Percentiles rank a stretch among this genome's conserved stretches.
Conservation (phyloP, 2,888 invertebrate species). For the Steinernema carpocapsae region DNA sequence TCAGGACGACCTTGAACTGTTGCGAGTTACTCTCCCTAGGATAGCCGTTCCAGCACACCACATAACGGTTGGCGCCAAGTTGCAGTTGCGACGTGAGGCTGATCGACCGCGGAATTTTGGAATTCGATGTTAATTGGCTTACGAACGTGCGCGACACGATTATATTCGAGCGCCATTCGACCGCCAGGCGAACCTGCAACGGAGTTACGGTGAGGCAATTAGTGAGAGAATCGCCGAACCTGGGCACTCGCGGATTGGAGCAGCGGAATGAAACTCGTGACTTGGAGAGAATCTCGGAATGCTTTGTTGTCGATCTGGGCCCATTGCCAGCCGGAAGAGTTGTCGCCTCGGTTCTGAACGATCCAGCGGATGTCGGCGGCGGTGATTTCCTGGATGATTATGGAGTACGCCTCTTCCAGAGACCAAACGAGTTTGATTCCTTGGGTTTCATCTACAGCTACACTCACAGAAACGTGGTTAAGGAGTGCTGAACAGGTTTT, state of each 20-base stretch:
- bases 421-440: slow-evolving; percentile 57
- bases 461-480: slow-evolving; percentile 52
- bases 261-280: slow-evolving; percentile 39
- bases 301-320: slow-evolving; percentile 45
- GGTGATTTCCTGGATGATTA: slow-evolving; percentile 57
- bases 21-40: not conserved
- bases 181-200: slow-evolving; percentile 53
- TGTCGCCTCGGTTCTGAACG: slow-evolving; percentile 50
- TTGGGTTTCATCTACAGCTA: slow-evolving; percentile 49
- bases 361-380: slow-evolving; percentile 62
- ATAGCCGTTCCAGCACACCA: slow-evolving; percentile 52
- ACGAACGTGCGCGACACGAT: slow-evolving; percentile 55
- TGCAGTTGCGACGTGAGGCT: slow-evolving; percentile 53
- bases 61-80: slow-evolving; percentile 47
- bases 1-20: slow-evolving; percentile 21
- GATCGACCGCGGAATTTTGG: slow-evolving; percentile 42
- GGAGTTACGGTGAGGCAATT: not conserved
- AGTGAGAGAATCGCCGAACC: not conserved
- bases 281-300: slow-evolving; percentile 36
- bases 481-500: slow-evolving; percentile 42
- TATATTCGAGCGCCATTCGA: slow-evolving; percentile 55
- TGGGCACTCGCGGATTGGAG: slow-evolving; percentile 27
- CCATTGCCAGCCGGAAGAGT: slow-evolving; percentile 58
- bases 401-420: slow-evolving; percentile 49
- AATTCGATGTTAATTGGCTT: slow-evolving; percentile 46